phyloP scores from a whole-genome alignment of 2,888 invertebrate genomes.

The Lasioglossum villosulum region DNA sequence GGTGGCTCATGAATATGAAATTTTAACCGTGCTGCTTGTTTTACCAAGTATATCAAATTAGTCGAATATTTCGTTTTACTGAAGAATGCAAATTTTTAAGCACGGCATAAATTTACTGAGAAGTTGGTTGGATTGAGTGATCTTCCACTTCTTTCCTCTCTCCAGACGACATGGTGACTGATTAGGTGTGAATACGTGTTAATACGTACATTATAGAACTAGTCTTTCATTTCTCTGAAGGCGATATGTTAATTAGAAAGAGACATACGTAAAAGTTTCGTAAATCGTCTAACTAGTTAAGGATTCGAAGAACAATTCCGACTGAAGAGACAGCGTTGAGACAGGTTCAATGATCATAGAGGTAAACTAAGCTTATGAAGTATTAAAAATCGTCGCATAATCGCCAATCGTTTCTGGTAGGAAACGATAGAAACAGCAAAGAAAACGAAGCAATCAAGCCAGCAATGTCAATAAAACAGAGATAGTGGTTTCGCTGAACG shows the following conservation, averaged over 20 bases:
- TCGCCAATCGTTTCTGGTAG: background rate
- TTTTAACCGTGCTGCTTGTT: background rate
- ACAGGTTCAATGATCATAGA: background rate
- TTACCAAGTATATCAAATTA: background rate
- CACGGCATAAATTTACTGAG: background rate
- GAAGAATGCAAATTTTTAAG: background rate
- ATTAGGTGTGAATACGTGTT: background rate
- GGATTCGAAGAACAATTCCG: background rate
- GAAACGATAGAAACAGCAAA: background rate
- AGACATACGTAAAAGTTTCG: background rate
- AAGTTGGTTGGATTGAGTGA: background rate
- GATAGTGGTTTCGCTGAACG: background rate
- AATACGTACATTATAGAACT: background rate
- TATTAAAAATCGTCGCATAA: background rate
- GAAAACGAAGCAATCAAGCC: background rate
- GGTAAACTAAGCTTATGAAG: background rate
- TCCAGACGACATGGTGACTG: background rate
- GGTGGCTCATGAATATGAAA: slow-evolving; percentile 2
- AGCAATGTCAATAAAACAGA: background rate
- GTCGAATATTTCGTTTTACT: background rate
- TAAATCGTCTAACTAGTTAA: background rate
- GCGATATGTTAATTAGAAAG: background rate
- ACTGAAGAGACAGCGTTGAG: background rate
- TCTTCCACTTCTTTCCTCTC: background rate
- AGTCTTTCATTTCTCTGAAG: background rate